phyloP scores from a whole-genome alignment of 2,888 invertebrate genomes.

The Pseudanteris insignis region DNA sequence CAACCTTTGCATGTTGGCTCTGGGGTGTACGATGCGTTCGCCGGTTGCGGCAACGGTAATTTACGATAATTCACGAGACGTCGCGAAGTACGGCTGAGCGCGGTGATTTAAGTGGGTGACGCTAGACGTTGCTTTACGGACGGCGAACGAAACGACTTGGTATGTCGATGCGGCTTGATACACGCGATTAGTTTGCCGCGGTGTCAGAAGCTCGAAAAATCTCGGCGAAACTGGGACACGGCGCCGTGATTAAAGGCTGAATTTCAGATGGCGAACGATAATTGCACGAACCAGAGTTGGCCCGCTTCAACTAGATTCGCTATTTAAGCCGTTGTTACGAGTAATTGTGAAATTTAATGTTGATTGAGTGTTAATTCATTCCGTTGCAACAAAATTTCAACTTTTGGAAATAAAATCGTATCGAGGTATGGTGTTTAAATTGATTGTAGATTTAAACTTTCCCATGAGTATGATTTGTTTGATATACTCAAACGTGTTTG shows the following conservation, averaged over 20 bases:
- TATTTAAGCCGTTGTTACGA: neutral
- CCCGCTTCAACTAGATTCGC: neutral
- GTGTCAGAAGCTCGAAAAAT: neutral
- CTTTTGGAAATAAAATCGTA: too few relatives aligned
- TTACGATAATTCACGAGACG: constrained; percentile 44
- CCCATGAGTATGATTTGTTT: too few relatives aligned
- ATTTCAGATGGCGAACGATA: neutral
- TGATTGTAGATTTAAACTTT: too few relatives aligned
- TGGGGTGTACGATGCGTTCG: constrained; percentile 19
- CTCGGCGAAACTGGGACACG: constrained; percentile 8
- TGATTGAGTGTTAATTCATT: too few relatives aligned
- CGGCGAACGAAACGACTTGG: constrained; percentile 20
- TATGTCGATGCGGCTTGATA: constrained; percentile 27
- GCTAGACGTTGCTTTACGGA: constrained; percentile 24
- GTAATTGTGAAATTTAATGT: constrained; percentile 1
- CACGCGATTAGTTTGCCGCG: constrained; percentile 17
- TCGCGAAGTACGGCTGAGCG: constrained; percentile 14
- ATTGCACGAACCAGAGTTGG: constrained; percentile 1
- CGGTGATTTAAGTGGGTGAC: constrained; percentile 33
- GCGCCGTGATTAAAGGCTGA: constrained; percentile 12
- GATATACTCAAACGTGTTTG: too few relatives aligned
- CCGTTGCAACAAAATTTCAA: too few relatives aligned
- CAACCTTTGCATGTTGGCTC: too few relatives aligned
- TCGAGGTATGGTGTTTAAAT: too few relatives aligned
- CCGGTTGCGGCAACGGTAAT: constrained; percentile 43